A percentile compares a stretch with the other conserved stretches of the same genome.
These are phyloP conservation scores for Dendronephthya gigantea DNA, from an alignment of 64 coral and sea anemone species.

Conservation along the genomic window DNA sequence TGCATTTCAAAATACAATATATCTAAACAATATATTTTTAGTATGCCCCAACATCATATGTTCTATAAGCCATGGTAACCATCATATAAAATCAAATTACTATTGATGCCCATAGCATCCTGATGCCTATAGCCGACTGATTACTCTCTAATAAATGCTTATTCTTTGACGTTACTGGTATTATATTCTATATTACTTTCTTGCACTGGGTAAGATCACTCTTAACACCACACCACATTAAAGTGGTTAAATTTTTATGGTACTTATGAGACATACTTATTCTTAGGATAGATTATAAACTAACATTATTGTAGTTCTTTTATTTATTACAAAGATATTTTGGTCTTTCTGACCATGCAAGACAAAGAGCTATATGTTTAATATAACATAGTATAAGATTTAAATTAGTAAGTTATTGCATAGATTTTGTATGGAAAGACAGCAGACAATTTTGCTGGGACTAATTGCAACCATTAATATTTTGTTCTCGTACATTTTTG, in stretches of 20 bases:
- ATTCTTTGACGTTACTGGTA: not conserved
- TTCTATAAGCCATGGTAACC: too few relatives aligned
- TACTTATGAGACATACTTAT: not conserved
- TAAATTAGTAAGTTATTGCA: not conserved
- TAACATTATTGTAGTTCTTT: not conserved
- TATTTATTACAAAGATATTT: not conserved
- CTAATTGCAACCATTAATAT: not conserved
- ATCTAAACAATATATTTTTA: too few relatives aligned
- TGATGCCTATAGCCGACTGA: not conserved
- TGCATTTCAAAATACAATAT: too few relatives aligned
- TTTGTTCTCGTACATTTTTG: not conserved
- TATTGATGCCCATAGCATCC: too few relatives aligned
- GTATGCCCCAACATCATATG: too few relatives aligned
- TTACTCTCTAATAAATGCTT: not conserved
- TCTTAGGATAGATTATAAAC: not conserved
- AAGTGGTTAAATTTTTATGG: not conserved
- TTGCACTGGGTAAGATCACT: not conserved
- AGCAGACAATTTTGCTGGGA: not conserved
- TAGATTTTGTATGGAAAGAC: not conserved
- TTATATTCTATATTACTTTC: not conserved
- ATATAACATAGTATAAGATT: not conserved
- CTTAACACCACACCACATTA: not conserved
- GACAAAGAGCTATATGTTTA: not conserved
- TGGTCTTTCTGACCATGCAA: not conserved
- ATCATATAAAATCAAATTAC: too few relatives aligned